These are phyloP conservation scores for Galendromus occidentalis DNA, from an alignment of 1,140 invertebrate genomes.

Conservation along the genomic window DNA sequence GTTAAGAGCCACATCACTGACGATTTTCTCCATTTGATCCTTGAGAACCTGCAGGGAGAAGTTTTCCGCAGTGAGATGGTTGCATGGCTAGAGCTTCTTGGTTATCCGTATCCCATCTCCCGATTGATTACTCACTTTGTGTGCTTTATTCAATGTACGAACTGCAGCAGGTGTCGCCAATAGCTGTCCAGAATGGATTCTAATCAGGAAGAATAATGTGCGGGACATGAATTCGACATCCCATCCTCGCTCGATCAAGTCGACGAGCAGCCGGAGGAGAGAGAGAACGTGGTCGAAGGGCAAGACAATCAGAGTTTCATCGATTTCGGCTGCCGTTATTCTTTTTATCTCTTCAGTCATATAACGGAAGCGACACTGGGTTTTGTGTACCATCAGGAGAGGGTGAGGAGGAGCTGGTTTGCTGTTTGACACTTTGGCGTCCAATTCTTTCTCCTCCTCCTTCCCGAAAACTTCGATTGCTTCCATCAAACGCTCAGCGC, in stretches of 20 bases:
- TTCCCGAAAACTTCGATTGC: slow-evolving; percentile 57
- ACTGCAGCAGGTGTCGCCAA: not conserved
- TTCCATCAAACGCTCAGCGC: slow-evolving; percentile 71
- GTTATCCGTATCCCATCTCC: not conserved
- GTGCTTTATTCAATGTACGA: not conserved
- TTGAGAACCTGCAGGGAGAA: slow-evolving; percentile 30
- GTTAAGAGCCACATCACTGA: slow-evolving; percentile 65
- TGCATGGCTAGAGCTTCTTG: not conserved
- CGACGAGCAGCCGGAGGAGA: slow-evolving; percentile 47
- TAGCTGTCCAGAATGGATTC: slow-evolving; percentile 21
- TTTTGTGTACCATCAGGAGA: slow-evolving; percentile 55
- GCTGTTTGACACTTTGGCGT: slow-evolving; percentile 20
- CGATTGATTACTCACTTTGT: not conserved
- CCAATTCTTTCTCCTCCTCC: slow-evolving; percentile 25
- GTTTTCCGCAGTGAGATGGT: slow-evolving; percentile 8
- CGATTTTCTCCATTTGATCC: not conserved
- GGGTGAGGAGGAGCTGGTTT: slow-evolving; percentile 35
- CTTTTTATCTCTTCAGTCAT: slow-evolving; percentile 53
- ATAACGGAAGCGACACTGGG: slow-evolving; percentile 49
- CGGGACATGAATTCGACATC: slow-evolving; percentile 52
- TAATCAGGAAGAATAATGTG: slow-evolving; percentile 54
- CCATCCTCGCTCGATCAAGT: slow-evolving; percentile 41
- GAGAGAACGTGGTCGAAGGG: slow-evolving; percentile 61
- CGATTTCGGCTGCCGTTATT: slow-evolving; percentile 59
- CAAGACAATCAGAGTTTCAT: slow-evolving; percentile 63